Evolutionary conservation across 2,888 invertebrate species (phyloP).

Genomic region (Drosophila bunnanda): DNA sequence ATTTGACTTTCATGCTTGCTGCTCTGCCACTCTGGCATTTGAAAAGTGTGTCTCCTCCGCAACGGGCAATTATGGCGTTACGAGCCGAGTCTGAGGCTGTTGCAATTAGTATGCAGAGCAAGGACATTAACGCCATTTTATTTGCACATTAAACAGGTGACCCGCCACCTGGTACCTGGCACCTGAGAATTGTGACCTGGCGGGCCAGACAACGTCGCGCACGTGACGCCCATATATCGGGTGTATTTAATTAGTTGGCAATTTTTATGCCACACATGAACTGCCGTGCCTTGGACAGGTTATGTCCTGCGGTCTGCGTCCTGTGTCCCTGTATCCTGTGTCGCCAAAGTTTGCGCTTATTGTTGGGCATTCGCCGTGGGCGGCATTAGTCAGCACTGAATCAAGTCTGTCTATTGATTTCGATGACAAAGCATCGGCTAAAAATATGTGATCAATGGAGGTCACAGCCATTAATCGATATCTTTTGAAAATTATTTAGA

Average conservation of each 20-base stretch:
- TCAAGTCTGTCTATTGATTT: slow-evolving; percentile 30
- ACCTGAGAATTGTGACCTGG: slow-evolving; percentile 11
- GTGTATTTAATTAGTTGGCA: slow-evolving; percentile 64
- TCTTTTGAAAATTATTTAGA: not conserved
- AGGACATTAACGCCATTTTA: slow-evolving; percentile 68
- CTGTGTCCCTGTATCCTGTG: not conserved
- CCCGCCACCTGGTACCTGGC: slow-evolving; percentile 47
- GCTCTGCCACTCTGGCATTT: slow-evolving; percentile 34
- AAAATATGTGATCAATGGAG: slow-evolving; percentile 33
- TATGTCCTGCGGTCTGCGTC: not conserved
- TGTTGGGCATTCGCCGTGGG: slow-evolving; percentile 28
- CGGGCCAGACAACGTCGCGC: slow-evolving; percentile 20
- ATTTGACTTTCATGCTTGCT: slow-evolving; percentile 52
- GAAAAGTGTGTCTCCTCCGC: slow-evolving; percentile 38
- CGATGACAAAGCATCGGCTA: slow-evolving; percentile 30
- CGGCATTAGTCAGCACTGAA: slow-evolving; percentile 31
- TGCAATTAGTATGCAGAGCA: slow-evolving; percentile 75
- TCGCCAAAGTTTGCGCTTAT: slow-evolving; percentile 42
- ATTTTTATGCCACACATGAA: slow-evolving; percentile 55
- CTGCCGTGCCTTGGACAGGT: slow-evolving; percentile 1
- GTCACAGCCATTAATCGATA: slow-evolving; percentile 25
- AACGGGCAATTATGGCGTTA: slow-evolving; percentile 48
- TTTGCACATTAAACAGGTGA: slow-evolving; percentile 72
- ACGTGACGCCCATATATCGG: slow-evolving; percentile 64
- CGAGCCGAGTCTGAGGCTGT: slow-evolving; percentile 25